A percentile compares a stretch with the other conserved stretches of the same genome.
Conservation (phyloP, 2,888 invertebrate species). For the Drosophila meridionalis region DNA sequence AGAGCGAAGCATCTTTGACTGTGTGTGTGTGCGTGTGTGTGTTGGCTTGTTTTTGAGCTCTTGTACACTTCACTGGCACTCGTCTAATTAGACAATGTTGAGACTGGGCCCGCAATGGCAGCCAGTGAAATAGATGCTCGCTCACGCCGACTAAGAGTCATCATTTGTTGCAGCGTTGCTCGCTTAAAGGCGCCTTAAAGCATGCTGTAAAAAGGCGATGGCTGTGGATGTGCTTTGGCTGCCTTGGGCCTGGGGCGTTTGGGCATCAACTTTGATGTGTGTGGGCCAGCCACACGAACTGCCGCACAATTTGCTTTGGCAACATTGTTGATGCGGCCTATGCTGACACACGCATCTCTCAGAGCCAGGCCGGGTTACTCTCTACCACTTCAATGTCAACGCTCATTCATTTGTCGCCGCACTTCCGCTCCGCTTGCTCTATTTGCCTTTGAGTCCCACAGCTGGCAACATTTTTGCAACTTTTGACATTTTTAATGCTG, state of each 20-base stretch:
- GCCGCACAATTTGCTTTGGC: conserved; percentile 75
- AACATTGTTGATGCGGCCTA: conserved; percentile 73
- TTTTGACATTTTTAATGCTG: conserved; percentile 80
- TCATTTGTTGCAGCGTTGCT: conserved; percentile 55
- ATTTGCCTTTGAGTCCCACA: conserved; percentile 49
- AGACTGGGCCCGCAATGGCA: conserved; percentile 50
- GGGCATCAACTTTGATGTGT: conserved; percentile 69
- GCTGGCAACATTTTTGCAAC: conserved; percentile 78
- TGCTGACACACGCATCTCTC: conserved; percentile 29
- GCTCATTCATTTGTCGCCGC: conserved; percentile 71
- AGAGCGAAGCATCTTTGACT: not conserved
- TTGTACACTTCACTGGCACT: conserved; percentile 74
- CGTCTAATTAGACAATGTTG: conserved; percentile 79
- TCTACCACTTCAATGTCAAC: conserved; percentile 71
- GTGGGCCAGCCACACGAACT: conserved; percentile 64
- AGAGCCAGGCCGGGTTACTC: conserved; percentile 21
- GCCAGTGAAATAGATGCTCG: conserved; percentile 47
- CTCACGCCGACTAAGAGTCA: conserved; percentile 25
- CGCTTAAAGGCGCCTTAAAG: conserved; percentile 68
- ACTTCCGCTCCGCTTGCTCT: conserved; percentile 43
- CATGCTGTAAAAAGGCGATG: conserved; percentile 30
- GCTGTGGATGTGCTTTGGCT: conserved; percentile 7
- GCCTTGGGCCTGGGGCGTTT: conserved; percentile 9
- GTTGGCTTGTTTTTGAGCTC: conserved; percentile 34
- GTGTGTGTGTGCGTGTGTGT: conserved; percentile 16